Evolutionary conservation across 2,113 vertebrate genomes (phyloP).

Genomic region (Ascaphus truei): DNA sequence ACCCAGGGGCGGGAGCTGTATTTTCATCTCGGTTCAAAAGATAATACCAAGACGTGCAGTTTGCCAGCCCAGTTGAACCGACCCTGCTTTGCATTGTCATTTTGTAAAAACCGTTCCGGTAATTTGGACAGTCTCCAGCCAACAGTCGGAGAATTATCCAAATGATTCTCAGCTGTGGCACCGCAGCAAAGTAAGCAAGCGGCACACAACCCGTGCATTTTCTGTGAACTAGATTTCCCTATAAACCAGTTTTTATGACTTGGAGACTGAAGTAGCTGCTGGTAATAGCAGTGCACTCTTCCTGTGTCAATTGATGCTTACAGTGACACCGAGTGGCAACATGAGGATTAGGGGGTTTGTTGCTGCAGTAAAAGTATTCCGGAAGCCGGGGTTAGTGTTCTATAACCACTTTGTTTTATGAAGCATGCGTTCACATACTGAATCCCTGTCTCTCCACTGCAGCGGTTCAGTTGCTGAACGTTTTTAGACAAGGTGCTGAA

Average conservation of each 20-base stretch:
- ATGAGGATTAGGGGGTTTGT: conserved; percentile 22
- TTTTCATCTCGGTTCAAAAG: too few relatives aligned
- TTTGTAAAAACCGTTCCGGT: neutral
- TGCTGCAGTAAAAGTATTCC: conserved; percentile 12
- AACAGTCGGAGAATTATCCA: neutral
- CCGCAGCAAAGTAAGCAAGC: conserved; percentile 1
- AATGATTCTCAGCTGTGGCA: neutral
- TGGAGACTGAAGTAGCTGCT: conserved; percentile 1
- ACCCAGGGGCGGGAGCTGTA: too few relatives aligned
- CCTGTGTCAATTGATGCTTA: neutral
- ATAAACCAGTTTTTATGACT: conserved; percentile 1
- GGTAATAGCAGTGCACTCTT: conserved; percentile 4
- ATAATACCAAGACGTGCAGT: too few relatives aligned
- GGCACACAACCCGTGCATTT: neutral
- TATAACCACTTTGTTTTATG: neutral
- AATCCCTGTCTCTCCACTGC: too few relatives aligned
- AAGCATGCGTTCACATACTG: neutral
- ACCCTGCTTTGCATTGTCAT: neutral
- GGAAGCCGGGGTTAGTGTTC: conserved; percentile 6
- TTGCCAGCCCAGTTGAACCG: too few relatives aligned
- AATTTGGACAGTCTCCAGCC: neutral
- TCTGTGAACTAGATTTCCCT: neutral
- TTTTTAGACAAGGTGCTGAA: too few relatives aligned
- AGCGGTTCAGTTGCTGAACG: too few relatives aligned
- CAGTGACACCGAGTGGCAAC: neutral